Evolutionary conservation across 1,140 invertebrate genomes (phyloP), one percentile per base, ranked within the genome.

Genomic region (Hydropsyche tenuis): DNA sequence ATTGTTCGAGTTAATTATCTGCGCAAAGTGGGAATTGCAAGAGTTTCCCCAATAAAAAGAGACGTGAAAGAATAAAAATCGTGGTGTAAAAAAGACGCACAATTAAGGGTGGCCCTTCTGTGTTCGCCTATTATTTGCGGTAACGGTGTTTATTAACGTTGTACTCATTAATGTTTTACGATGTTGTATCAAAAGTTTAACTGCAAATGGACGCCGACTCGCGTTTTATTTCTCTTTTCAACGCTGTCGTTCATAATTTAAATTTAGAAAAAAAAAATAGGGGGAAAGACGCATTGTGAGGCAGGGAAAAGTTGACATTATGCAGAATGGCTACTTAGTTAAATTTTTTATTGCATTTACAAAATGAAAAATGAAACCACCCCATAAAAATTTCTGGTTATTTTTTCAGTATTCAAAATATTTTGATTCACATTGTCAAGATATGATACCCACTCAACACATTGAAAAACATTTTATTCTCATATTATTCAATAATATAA

Each of bases 151-250:
- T 69, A 73, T 73, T 56, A 70, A 74, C 43, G 60, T 45, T 60
- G 37, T 45, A 48, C 48, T n/a, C 53, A 23, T 74, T 74, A 69
- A 70, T 70, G 66, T 70, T 74, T 74, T 74, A 74, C 66, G 66
- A 69, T 23, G 42, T 62, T 23, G 69, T 66, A 69, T 60, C 18
- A 66, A 65, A 18, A 22, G 63, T 65, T 23, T 53, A 22, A 48
- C 69, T 53, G 20, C 22, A 71, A 53, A 71, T 71, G 27, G 53
- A 51, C 18, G 18, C 14, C 12, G 25, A 22, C 27, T 42, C 27
- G 30, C 46, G 20, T 53, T 37, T 71, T 71, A 56, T 42, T 20
- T n/a, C 30, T 60, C 30, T 18, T 37, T 30, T 42, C 18, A 37
- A 4, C 30, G 23, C 45, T 11, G 69, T 71, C 18, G 45, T 20